These are phyloP conservation scores for Steromphala cineraria DNA, from an alignment of 2,888 invertebrate species.

Conservation along the genomic window DNA sequence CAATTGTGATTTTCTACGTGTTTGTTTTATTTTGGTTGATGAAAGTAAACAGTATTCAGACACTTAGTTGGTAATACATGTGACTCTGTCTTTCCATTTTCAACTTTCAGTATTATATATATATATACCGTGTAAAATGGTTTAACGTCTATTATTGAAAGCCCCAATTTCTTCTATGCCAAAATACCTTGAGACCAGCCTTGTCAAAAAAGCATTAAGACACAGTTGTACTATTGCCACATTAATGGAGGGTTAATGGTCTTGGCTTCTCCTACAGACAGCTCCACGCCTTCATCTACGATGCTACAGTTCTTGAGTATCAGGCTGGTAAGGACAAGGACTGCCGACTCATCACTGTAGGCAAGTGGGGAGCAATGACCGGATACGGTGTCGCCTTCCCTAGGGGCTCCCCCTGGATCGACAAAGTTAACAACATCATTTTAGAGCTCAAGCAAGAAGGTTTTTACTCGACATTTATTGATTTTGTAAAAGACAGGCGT, in stretches of 20 bases:
- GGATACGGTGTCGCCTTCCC: constrained; percentile 97
- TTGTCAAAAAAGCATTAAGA: too few species aligned
- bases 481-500: too few species aligned
- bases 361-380: constrained; percentile 97
- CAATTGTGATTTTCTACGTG: too few species aligned
- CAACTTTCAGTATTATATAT: too few species aligned
- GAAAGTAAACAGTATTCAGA: too few species aligned
- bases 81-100: too few species aligned
- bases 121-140: too few species aligned
- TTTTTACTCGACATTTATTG: constrained; percentile 32
- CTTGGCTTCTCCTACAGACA: constrained; percentile 78
- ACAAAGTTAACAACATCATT: constrained; percentile 68
- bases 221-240: not conserved
- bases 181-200: too few species aligned
- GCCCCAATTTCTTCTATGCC: too few species aligned
- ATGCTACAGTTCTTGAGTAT: constrained; percentile 98
- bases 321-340: constrained; percentile 96
- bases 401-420: constrained; percentile 83
- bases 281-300: constrained; percentile 98
- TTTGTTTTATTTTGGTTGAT: too few species aligned
- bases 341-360: constrained; percentile 92
- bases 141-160: too few species aligned
- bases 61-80: too few species aligned
- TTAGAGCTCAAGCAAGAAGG: constrained; percentile 69
- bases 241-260: not conserved